Conservation (phyloP, 2,113 vertebrate species). For the Leptodactylus fuscus region DNA sequence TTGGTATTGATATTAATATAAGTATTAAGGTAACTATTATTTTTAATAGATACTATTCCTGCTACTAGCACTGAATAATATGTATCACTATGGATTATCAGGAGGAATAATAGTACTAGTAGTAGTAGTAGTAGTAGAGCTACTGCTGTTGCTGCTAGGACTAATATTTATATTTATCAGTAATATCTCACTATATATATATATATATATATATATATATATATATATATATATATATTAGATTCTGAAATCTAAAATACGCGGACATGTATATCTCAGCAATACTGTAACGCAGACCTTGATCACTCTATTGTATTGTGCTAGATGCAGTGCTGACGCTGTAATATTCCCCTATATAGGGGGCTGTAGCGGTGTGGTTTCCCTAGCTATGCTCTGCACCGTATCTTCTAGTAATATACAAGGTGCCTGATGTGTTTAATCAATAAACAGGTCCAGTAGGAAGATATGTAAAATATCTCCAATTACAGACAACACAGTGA, state of each 20-base stretch:
- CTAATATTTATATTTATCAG: background rate
- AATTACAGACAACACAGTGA: slow-evolving; percentile 43
- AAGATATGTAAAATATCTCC: slow-evolving; percentile 49
- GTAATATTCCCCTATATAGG: background rate
- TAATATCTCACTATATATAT: too few relatives aligned
- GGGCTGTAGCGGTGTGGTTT: background rate
- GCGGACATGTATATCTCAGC: background rate
- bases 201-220: too few relatives aligned
- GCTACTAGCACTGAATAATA: background rate
- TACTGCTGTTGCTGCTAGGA: background rate
- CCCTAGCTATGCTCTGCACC: background rate
- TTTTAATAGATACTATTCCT: background rate
- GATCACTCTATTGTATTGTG: background rate
- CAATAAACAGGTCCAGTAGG: slow-evolving; percentile 56
- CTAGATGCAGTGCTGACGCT: background rate
- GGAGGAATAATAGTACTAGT: too few relatives aligned
- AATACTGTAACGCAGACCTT: background rate
- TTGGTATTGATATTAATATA: background rate
- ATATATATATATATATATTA: too few relatives aligned
- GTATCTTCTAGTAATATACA: background rate
- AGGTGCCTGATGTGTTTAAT: slow-evolving; percentile 36
- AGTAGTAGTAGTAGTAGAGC: background rate
- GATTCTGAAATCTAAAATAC: background rate
- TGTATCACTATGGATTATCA: background rate
- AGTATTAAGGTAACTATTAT: background rate